Evolutionary conservation across 1,140 invertebrate genomes (phyloP), one percentile per base, ranked within the genome.

Genomic region (Polyergus mexicanus): DNA sequence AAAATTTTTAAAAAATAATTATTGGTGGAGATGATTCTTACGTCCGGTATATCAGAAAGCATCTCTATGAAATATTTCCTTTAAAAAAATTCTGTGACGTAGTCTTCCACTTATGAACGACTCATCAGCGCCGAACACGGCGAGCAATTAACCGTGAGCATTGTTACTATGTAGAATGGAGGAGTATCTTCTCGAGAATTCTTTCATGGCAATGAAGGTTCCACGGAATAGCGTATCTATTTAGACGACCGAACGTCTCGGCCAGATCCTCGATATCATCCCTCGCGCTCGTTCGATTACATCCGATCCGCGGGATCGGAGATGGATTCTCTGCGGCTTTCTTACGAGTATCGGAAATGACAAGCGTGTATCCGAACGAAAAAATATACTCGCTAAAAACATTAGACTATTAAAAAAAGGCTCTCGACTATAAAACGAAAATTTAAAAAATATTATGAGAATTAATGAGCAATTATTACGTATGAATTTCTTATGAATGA

Each of bases 231-330:
- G 19, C 35, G n/a, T 71, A 81, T 72, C 68, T 56, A 25, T 81
- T 44, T 81, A 58, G 65, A 71, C 77, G 47, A 56, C 16, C 47
- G 51, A 88, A 75, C 81, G 47, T 86, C 62, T 88, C 83, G 58
- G 69, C 65, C 22, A 71, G 47, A 38, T 16, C n/a, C 54, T 51
- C 51, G 47, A 71, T 78, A 74, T 65, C 47, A 51, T 51, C 62
- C 38, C 38, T 47, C 71, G 56, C 4, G 56, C 4, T 85, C 66
- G 51, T 51, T 63, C 51, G 38, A 25, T 71, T 72, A 81, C 66
- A 69, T 80, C 66, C 35, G 51, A 80, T 56, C 35, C 25, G 22
- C 6, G 41, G 47, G 16, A 51, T 51, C 68, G 13, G 13, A 77
- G 35, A 65, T 69, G 47, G 56, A 84, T 84, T 84, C 71, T 75